Conservation (phyloP, 2,797 vertebrate genomes). For the Erpetoichthys calabaricus region DNA sequence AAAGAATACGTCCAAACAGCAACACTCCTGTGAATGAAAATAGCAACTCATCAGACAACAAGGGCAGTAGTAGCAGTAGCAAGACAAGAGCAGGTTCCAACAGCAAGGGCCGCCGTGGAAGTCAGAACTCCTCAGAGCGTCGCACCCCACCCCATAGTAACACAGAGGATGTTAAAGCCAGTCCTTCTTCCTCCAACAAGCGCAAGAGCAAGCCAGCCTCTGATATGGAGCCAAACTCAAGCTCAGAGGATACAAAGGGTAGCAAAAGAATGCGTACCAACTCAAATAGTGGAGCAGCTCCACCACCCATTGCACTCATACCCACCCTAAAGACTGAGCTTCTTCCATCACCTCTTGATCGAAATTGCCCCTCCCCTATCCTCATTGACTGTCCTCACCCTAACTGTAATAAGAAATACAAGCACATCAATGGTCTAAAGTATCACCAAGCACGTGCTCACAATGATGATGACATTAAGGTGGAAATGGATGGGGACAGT, state of each 20-base stretch:
- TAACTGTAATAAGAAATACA: constrained; percentile 98
- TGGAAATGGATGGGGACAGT: constrained; percentile 83
- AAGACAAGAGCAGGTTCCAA: constrained; percentile 88
- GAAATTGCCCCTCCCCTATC: constrained; percentile 83
- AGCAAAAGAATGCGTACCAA: constrained; percentile 95
- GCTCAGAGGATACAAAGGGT: constrained; percentile 95
- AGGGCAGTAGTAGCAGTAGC: constrained; percentile 69
- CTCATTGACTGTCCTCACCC: constrained; percentile 97
- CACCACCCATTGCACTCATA: constrained; percentile 48
- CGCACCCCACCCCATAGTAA: constrained; percentile 75
- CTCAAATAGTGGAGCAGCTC: constrained; percentile 66
- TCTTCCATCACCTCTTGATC: constrained; percentile 60
- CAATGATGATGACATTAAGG: constrained; percentile 84
- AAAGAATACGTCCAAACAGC: constrained; percentile 87
- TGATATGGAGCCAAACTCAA: constrained; percentile 95
- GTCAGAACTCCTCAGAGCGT: constrained; percentile 88
- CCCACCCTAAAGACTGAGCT: constrained; percentile 71
- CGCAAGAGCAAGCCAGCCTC: constrained; percentile 88
- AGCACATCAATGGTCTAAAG: constrained; percentile 97
- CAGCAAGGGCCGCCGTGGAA: constrained; percentile 88
- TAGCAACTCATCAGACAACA: constrained; percentile 69
- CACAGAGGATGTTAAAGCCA: constrained; percentile 83
- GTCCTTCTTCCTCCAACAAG: constrained; percentile 82
- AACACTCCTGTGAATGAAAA: constrained; percentile 83
- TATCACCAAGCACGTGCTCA: constrained; percentile 97